Conservation (phyloP, 2,797 vertebrate genomes). For the Macrochelys suwanniensis region DNA sequence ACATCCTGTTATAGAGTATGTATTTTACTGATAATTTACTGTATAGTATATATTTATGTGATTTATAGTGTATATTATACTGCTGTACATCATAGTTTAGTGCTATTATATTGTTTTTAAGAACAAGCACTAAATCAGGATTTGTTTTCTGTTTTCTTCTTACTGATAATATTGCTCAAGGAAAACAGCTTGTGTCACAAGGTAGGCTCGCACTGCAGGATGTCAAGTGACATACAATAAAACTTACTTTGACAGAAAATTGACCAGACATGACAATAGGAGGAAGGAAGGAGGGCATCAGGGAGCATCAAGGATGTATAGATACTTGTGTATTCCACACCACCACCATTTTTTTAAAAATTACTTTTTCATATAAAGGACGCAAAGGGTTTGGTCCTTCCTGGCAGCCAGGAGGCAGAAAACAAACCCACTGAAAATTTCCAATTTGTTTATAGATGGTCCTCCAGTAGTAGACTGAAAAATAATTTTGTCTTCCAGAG, state of each 20-base stretch:
- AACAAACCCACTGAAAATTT: constrained; percentile 70
- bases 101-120: constrained; percentile 22
- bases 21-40: not conserved
- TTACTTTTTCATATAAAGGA: constrained; percentile 61
- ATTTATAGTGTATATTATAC: not conserved
- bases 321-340: not conserved
- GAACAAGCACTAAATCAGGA: constrained; percentile 44
- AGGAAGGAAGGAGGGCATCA: not conserved
- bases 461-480: constrained; percentile 57
- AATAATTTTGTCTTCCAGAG: constrained; percentile 74
- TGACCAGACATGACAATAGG: constrained; percentile 27
- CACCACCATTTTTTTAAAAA: not conserved
- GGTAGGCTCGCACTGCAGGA: not conserved
- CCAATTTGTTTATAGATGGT: constrained; percentile 70
- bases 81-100: not conserved
- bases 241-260: constrained; percentile 68
- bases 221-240: constrained; percentile 17
- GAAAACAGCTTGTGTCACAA: constrained; percentile 46
- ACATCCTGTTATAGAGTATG: not conserved
- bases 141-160: constrained; percentile 65
- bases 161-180: constrained; percentile 49
- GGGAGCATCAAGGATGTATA: not conserved
- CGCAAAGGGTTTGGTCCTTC: constrained; percentile 39
- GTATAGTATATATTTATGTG: not conserved
- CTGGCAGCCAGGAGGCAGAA: constrained; percentile 61